Conservation (phyloP, 2,113 vertebrate species). For the Hypanus sabinus region DNA sequence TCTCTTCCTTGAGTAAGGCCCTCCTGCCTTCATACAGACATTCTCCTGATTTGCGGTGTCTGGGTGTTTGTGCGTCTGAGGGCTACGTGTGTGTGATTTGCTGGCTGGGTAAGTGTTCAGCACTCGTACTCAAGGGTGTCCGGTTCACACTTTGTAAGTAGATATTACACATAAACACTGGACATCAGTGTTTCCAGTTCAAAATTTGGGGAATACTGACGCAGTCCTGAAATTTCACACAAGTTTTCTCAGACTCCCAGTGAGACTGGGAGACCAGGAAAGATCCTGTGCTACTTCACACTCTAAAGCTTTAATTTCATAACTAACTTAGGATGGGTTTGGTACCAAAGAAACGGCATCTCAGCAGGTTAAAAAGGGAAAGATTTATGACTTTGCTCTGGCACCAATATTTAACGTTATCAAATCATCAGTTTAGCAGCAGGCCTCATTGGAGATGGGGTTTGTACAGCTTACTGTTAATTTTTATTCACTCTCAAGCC, state of each 20-base stretch:
- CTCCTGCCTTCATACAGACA: not conserved
- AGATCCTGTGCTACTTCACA: not conserved
- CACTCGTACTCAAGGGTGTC: not conserved
- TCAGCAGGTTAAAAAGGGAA: conserved; percentile 29
- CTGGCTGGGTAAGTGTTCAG: not conserved
- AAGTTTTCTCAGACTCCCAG: not conserved
- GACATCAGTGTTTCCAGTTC: not conserved
- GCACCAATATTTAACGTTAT: conserved; percentile 15
- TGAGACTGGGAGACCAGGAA: not conserved
- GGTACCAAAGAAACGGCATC: not conserved
- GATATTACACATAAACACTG: not conserved
- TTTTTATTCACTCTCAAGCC: conserved; percentile 15
- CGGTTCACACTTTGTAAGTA: not conserved
- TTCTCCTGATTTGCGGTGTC: too few relatives aligned
- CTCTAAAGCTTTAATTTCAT: conserved; percentile 5
- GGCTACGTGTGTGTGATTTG: not conserved
- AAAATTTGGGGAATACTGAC: not conserved
- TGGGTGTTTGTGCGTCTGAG: too few relatives aligned
- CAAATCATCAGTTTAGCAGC: conserved; percentile 25
- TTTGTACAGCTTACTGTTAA: not conserved
- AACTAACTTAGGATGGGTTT: not conserved
- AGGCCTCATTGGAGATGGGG: conserved; percentile 1
- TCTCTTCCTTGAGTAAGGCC: not conserved
- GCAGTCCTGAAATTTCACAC: not conserved
- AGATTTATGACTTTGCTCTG: conserved; percentile 24